Evolutionary conservation across 2,797 vertebrate genomes (phyloP).

Genomic region (Dendrocincla fuliginosa): DNA sequence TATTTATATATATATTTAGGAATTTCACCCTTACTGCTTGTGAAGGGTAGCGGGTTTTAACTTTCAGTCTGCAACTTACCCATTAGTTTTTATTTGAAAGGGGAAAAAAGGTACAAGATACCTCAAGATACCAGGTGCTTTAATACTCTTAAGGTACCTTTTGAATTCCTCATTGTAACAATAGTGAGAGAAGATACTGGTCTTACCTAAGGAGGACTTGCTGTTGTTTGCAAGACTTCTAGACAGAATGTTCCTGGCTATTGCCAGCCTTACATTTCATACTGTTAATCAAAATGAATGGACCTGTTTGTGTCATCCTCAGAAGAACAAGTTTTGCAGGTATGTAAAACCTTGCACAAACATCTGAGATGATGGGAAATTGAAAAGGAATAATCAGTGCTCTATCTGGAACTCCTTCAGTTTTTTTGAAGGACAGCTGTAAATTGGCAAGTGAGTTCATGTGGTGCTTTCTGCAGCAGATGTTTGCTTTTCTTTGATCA

Average conservation of each 20-base stretch:
- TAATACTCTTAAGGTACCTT: not conserved
- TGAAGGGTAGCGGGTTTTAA: not conserved
- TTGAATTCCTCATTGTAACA: not conserved
- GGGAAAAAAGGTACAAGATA: rapidly evolving
- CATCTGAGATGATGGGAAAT: not conserved
- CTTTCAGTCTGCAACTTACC: not conserved
- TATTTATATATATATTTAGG: not conserved
- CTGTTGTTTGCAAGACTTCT: not conserved
- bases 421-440: not conserved
- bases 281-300: slow-evolving; percentile 16
- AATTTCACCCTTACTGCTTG: not conserved
- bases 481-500: not conserved
- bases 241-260: not conserved
- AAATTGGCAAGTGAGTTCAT: not conserved
- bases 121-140: not conserved
- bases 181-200: not conserved
- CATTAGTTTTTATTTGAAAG: not conserved
- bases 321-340: slow-evolving; percentile 57
- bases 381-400: not conserved
- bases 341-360: slow-evolving; percentile 43
- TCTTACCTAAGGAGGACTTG: not conserved
- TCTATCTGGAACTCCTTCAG: not conserved
- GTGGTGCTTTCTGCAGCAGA: not conserved
- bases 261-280: not conserved
- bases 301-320: slow-evolving; percentile 14